A percentile compares a stretch with the other conserved stretches of the same genome.
Evolutionary conservation across 2,888 invertebrate species (phyloP).

Genomic region (Chironomus riparius): DNA sequence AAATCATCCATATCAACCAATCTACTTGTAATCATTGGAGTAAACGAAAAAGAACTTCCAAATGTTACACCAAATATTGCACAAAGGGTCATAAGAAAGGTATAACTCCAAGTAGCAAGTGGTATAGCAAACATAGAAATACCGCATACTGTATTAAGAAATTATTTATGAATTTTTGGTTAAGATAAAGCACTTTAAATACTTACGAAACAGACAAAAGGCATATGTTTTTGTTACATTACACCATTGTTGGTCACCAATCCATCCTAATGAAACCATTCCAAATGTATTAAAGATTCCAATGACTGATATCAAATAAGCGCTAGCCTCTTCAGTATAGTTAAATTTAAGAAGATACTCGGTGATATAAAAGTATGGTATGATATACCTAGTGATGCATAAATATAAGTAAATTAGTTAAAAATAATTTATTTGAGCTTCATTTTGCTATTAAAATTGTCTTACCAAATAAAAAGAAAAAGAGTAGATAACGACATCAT

Average conservation of each 20-base stretch:
- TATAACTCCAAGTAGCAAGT: slow-evolving; percentile 35
- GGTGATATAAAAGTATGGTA: slow-evolving; percentile 88
- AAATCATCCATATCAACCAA: slow-evolving; percentile 84
- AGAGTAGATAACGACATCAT: slow-evolving; percentile 78
- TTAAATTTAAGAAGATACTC: slow-evolving; percentile 68
- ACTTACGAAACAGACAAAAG: slow-evolving; percentile 54
- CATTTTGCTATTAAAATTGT: slow-evolving; percentile 44
- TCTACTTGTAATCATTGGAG: slow-evolving; percentile 80
- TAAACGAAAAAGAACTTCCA: slow-evolving; percentile 85
- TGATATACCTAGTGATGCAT: slow-evolving; percentile 69
- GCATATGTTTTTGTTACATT: slow-evolving; percentile 78
- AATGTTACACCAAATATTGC: slow-evolving; percentile 81
- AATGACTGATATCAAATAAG: slow-evolving; percentile 73
- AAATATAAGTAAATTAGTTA: slow-evolving; percentile 47
- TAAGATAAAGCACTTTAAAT: background rate
- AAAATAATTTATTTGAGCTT: too few species aligned
- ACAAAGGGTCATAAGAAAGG: slow-evolving; percentile 38
- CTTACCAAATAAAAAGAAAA: slow-evolving; percentile 84
- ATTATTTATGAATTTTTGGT: background rate
- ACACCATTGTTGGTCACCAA: slow-evolving; percentile 78
- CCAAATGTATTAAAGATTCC: slow-evolving; percentile 86
- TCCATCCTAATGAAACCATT: slow-evolving; percentile 78
- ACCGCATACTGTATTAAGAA: slow-evolving; percentile 37
- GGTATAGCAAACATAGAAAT: slow-evolving; percentile 40
- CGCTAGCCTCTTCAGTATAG: slow-evolving; percentile 63